A percentile compares a stretch with the other conserved stretches of the same genome.
phyloP scores from a whole-genome alignment of 2,888 invertebrate genomes.

The Ormyrus rosae region DNA sequence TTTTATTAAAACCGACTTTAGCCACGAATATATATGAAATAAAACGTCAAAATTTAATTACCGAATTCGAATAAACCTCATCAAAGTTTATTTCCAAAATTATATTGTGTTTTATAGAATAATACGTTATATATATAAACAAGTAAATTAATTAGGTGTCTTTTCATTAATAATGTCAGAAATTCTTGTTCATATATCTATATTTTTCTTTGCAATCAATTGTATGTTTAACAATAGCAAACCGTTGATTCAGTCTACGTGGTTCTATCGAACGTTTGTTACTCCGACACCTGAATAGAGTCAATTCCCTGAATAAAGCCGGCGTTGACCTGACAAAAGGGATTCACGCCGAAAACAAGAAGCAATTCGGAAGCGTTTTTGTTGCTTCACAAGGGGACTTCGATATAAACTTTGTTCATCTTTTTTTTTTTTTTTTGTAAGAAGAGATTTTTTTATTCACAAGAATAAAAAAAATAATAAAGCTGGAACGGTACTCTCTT shows the following conservation, averaged over 20 bases:
- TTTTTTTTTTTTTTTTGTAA: too few species aligned
- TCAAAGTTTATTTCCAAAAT: neutral
- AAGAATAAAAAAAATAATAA: neutral
- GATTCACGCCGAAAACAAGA: conserved; percentile 20
- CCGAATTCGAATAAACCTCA: neutral
- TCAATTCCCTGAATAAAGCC: conserved; percentile 15
- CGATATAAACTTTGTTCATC: neutral
- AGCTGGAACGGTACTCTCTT: too few species aligned
- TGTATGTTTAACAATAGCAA: conserved; percentile 9
- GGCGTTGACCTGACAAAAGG: conserved; percentile 8
- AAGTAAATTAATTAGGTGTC: neutral
- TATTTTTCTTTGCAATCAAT: conserved; percentile 5
- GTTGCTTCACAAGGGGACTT: neutral
- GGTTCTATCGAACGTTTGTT: conserved; percentile 25
- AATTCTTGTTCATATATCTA: neutral
- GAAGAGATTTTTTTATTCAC: too few species aligned
- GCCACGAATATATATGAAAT: too few species aligned
- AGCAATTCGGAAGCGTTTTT: neutral
- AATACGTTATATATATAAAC: neutral
- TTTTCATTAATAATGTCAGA: neutral
- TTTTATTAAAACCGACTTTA: too few species aligned
- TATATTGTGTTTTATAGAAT: neutral
- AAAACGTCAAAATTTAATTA: neutral
- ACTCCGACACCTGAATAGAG: conserved; percentile 32
- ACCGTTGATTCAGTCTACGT: conserved; percentile 15